Base-by-base conservation (phyloP, 1,140 invertebrate genomes). In the Calephelis nemesis region DNA sequence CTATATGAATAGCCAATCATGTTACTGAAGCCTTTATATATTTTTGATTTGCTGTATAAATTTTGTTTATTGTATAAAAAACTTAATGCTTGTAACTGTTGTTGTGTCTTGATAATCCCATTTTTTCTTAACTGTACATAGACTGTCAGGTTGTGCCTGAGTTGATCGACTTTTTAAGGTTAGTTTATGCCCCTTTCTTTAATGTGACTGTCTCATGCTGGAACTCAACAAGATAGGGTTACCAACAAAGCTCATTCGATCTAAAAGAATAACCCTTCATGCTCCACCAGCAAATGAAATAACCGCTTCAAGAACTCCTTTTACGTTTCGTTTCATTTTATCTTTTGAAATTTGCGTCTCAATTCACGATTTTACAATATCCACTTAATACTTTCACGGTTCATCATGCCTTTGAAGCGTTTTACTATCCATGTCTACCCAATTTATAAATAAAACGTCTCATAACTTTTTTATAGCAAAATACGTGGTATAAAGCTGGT, bases 401-500 rank as follows among this genome's bases (percentile, higher is more conserved):
- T 60, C 50, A 45, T 60, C 63, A 62, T 62, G 70, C 63, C 65
- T 65, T 68, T 47, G 50, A 60, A 60, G 54, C 30, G 54, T 39
- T 60, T 60, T 60, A 60, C 39, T 40, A 60, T 60, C 30, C 30
- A 30, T 39, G 39, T 60, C 54, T 81, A 77, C 80, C 81, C 79
- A 76, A 78, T 77, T 87, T 84, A 75, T 79, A 77, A 80, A 77
- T 76, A 74, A 82, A 83, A 74, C 70, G 75, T 74, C 75, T 75
- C 78, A 83, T 87, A 87, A 85, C 80, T 81, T 84, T 87, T 87
- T 87, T 85, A 87, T 83, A 77, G 79, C 77, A 77, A 72, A 74
- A 84, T 77, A 82, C 76, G 75, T 75, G 65, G 68, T 58, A 76
- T 85, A 84, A 87, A 87, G 75, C 65, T 40, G 74, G 68, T 85